These are phyloP conservation scores for Opisthograptis luteolata DNA, from an alignment of 2,888 invertebrate genomes.

Conservation along the genomic window DNA sequence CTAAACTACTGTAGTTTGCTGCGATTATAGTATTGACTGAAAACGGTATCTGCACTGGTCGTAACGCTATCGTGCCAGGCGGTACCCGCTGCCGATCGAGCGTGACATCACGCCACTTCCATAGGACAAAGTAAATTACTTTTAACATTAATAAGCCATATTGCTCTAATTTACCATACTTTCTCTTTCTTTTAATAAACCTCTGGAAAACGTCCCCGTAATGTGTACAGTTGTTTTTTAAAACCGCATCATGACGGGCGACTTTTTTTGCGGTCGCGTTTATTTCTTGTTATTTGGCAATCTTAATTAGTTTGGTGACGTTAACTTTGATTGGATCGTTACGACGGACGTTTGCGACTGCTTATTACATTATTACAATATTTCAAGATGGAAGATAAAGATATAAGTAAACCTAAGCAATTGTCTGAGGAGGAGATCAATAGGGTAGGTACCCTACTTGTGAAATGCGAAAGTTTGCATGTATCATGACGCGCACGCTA, in stretches of 20 bases:
- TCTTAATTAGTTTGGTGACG: slow-evolving; percentile 44
- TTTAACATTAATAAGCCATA: slow-evolving; percentile 81
- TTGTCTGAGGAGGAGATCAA: slow-evolving; percentile 76
- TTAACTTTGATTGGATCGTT: slow-evolving; percentile 39
- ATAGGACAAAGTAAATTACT: slow-evolving; percentile 73
- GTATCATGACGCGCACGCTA: slow-evolving; percentile 15
- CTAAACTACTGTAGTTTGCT: too few relatives aligned
- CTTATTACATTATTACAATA: slow-evolving; percentile 8
- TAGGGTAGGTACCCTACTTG: slow-evolving; percentile 58
- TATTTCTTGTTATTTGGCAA: slow-evolving; percentile 40
- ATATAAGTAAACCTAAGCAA: slow-evolving; percentile 58
- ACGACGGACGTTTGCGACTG: slow-evolving; percentile 27
- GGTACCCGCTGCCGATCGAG: slow-evolving; percentile 49
- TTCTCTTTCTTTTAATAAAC: slow-evolving; percentile 81
- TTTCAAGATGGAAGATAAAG: slow-evolving; percentile 56
- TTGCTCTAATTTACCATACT: slow-evolving; percentile 81
- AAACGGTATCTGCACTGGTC: slow-evolving; percentile 24
- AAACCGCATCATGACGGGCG: slow-evolving; percentile 71
- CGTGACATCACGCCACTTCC: slow-evolving; percentile 69
- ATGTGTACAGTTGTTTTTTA: slow-evolving; percentile 82
- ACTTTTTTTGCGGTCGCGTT: slow-evolving; percentile 57
- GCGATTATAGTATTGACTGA: slow-evolving; percentile 6
- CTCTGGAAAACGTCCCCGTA: slow-evolving; percentile 71
- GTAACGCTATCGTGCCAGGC: slow-evolving; percentile 46
- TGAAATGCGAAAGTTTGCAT: slow-evolving; percentile 15